Conservation (phyloP, 1,140 invertebrate genomes). For the Aphelinus certus region DNA sequence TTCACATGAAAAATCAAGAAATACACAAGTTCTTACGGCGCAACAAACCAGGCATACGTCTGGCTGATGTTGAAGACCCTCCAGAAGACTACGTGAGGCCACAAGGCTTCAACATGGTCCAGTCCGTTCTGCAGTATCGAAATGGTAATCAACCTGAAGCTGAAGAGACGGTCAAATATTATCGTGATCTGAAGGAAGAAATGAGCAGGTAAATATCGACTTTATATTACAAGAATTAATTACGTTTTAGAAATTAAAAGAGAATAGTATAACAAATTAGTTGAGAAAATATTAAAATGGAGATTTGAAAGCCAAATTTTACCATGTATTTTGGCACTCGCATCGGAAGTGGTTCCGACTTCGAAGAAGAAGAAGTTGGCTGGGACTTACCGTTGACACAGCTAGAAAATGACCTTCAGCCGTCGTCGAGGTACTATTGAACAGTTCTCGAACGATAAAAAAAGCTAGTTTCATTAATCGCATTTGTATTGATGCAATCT, state of each 20-base stretch:
- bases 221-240: not conserved
- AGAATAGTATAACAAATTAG: not conserved
- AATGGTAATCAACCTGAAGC: conserved; percentile 58
- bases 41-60: conserved; percentile 70
- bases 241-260: not conserved
- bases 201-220: conserved; percentile 66
- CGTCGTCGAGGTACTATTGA: conserved; percentile 58
- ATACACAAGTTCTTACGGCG: conserved; percentile 74
- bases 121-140: conserved; percentile 63
- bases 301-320: conserved; percentile 58
- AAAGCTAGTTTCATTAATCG: not conserved
- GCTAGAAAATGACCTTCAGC: conserved; percentile 67
- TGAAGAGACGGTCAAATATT: conserved; percentile 64
- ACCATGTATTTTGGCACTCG: conserved; percentile 60
- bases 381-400: conserved; percentile 68
- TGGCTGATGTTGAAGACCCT: conserved; percentile 67
- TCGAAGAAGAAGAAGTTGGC: conserved; percentile 66
- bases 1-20: conserved; percentile 76
- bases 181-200: conserved; percentile 65
- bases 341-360: conserved; percentile 66
- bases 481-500: no score
- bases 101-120: conserved; percentile 70
- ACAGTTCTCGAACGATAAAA: conserved; percentile 18
- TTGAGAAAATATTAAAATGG: conserved; percentile 28
- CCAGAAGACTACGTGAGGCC: conserved; percentile 70